Conservation (phyloP, 2,113 vertebrate species). For the Saccopteryx leptura region DNA sequence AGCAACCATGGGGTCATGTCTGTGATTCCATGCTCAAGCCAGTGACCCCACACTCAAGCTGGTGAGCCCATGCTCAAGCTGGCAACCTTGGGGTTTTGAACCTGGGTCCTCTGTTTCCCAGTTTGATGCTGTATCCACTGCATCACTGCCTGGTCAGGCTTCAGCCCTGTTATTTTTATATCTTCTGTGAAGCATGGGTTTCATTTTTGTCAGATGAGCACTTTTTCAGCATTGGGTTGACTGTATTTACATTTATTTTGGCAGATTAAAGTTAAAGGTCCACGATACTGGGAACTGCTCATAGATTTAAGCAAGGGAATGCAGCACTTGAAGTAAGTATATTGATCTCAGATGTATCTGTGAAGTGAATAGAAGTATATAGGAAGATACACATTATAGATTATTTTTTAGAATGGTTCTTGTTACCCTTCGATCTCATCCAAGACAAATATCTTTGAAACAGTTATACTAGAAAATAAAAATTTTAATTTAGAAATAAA, state of each 20-base stretch:
- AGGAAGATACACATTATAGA: background rate
- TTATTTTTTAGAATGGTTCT: background rate
- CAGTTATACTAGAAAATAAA: conserved; percentile 45
- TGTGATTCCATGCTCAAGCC: no score
- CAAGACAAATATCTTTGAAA: conserved; percentile 12
- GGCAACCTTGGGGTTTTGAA: no score
- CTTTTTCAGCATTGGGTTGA: background rate
- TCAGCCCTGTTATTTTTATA: background rate
- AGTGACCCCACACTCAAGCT: no score
- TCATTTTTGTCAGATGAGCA: background rate
- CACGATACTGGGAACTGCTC: conserved; percentile 98
- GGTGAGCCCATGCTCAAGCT: no score
- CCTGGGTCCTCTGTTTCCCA: no score
- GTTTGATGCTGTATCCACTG: no score
- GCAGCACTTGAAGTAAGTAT: conserved; percentile 95
- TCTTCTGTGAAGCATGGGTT: background rate
- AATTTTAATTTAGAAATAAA: conserved; percentile 53
- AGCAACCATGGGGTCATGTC: no score
- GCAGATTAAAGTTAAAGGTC: conserved; percentile 98
- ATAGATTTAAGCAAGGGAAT: conserved; percentile 96
- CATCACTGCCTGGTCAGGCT: background rate
- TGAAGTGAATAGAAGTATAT: background rate
- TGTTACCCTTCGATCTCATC: background rate
- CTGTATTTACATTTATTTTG: conserved; percentile 75
- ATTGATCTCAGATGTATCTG: background rate